Base-by-base conservation (phyloP, 2,113 vertebrate genomes). In the Nematolebias whitei region DNA sequence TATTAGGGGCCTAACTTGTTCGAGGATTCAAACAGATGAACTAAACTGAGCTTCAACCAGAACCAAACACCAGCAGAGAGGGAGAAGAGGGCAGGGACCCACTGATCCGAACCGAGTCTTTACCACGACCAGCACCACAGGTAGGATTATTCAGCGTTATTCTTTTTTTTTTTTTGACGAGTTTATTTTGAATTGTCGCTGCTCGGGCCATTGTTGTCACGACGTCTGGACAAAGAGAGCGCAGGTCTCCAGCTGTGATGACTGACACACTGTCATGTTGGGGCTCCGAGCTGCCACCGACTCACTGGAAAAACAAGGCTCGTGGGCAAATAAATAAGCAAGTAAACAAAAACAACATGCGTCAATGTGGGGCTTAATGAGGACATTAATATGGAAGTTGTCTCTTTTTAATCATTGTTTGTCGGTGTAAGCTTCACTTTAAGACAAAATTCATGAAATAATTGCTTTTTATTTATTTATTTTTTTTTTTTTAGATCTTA, bases 101-200 rank as follows among this genome's bases (percentile, higher is more conserved):
- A 41, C 52, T 48, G 69, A 66, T 76, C n/a, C 63, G 23, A 78
- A 52, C 63, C 85, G 59, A 85, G 82, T 87, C 68, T 79, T 51
- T 74, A 39, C 63, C 78, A 83, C 78, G 67, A 85, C 43, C 76
- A 85, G 79, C 80, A 88, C 80, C 84, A 87, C 83, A 90, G 87
- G 87, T 89, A 88, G 60, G 19, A 45, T 43, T 11, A 16, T n/a
- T 23, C 45, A n/a, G 2, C 64, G 72, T 63, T 76, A 68, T 77
- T 69, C 69, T 55, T 60, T 74, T 48, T 55, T 50, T 35, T 35
- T 15, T 13, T 29, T 23, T 32, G 4, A 32, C 2, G 23, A 2
- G 18, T 39, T 41, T 29, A 53, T 53, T 23, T 32, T 15, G 12
- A 13, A n/a, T 44, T 47, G 12, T 45, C 43, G 54, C 56, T 62